Conservation (phyloP, 2,797 vertebrate species). For the Anisognathus igniventris region DNA sequence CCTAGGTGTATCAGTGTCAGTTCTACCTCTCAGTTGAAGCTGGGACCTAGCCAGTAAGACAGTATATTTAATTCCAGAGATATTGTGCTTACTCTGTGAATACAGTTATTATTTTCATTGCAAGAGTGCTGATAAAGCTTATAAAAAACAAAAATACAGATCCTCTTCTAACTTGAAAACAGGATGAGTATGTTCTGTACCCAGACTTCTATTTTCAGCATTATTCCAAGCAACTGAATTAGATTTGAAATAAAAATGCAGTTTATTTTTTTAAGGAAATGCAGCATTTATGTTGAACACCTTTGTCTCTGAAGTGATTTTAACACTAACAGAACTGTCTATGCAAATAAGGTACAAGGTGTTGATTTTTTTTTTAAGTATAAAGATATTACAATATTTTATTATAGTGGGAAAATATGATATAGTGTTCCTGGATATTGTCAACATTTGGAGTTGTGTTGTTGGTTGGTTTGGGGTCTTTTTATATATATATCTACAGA, state of each 20-base stretch:
- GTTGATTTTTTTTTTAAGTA: background rate
- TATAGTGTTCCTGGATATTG: background rate
- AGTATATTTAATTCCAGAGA: constrained; percentile 1
- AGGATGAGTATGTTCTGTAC: constrained; percentile 12
- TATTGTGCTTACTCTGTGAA: background rate
- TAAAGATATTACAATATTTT: background rate
- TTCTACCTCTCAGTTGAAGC: background rate
- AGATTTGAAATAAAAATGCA: background rate
- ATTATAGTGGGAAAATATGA: background rate
- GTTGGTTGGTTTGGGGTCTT: rapidly evolving
- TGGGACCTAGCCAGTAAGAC: background rate
- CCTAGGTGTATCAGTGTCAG: background rate
- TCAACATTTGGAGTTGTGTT: background rate
- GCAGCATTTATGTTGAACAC: background rate
- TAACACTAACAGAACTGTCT: background rate
- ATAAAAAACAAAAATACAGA: background rate
- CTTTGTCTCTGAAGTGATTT: background rate
- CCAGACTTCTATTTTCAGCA: background rate
- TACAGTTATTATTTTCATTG: constrained; percentile 9
- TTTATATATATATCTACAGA: background rate
- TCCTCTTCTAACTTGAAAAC: background rate
- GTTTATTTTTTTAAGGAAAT: background rate
- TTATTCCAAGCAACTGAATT: background rate
- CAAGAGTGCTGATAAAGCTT: constrained; percentile 30
- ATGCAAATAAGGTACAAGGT: background rate